Conservation (phyloP, 2,797 vertebrate genomes). For the Propithecus deckenii region DNA sequence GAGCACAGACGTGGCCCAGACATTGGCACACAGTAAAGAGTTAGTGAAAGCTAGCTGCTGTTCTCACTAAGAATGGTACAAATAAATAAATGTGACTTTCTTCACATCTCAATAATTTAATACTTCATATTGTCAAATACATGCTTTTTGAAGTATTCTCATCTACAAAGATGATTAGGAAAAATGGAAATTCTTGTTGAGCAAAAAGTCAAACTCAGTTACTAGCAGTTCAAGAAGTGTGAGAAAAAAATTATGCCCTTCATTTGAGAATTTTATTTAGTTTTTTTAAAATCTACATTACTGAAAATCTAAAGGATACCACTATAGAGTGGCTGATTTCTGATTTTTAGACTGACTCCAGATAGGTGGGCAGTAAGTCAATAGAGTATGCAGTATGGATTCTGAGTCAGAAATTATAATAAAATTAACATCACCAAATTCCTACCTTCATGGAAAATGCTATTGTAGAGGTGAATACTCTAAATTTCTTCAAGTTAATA, state of each 20-base stretch:
- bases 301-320: neutral
- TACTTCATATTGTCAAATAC: neutral
- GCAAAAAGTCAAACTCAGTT: neutral
- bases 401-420: neutral
- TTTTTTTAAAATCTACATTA: neutral
- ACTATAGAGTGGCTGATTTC: neutral
- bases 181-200: neutral
- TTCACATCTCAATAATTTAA: neutral
- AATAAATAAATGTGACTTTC: neutral
- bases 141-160: neutral
- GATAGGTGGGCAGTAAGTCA: slow-evolving; percentile 4
- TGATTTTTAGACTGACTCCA: neutral
- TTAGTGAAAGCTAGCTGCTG: neutral
- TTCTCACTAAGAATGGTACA: neutral
- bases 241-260: neutral
- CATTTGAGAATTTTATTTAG: neutral
- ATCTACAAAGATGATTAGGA: neutral
- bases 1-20: neutral
- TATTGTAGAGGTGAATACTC: neutral
- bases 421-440: slow-evolving; percentile 11
- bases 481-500: neutral
- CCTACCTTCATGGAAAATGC: neutral
- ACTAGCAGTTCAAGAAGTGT: neutral
- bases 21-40: neutral
- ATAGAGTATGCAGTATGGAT: neutral